phyloP scores from a whole-genome alignment of 2,113 vertebrate species.

The Pterocles burchelli region DNA sequence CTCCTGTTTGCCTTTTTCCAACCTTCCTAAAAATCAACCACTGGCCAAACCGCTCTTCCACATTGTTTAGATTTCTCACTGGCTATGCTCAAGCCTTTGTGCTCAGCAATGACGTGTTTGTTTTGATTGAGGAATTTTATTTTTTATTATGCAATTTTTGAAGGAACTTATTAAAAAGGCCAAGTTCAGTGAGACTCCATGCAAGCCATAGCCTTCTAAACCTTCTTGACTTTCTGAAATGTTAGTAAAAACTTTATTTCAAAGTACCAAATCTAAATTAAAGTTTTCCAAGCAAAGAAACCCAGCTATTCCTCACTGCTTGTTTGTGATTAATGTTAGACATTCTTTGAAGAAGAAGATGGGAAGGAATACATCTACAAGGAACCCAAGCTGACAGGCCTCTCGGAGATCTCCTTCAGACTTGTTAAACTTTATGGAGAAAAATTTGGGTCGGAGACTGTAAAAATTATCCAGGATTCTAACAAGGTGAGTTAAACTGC shows the following conservation, averaged over 20 bases:
- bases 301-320: not conserved
- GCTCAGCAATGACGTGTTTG: not conserved
- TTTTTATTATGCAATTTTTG: not conserved
- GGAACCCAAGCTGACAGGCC: conserved; percentile 93
- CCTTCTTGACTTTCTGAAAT: not conserved
- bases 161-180: not conserved
- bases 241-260: not conserved
- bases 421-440: conserved; percentile 92
- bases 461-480: conserved; percentile 96
- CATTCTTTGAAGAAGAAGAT: conserved; percentile 97
- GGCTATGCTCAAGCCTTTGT: not conserved
- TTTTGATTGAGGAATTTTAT: not conserved
- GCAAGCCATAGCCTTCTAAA: not conserved
- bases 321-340: conserved; percentile 67
- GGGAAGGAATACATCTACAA: conserved; percentile 98
- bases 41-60: not conserved
- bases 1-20: not conserved
- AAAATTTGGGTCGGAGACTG: conserved; percentile 92
- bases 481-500: conserved; percentile 83
- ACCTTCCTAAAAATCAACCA: not conserved
- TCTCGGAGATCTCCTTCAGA: conserved; percentile 94
- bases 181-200: not conserved
- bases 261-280: not conserved
- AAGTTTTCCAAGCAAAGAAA: not conserved
- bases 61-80: not conserved